Evolutionary conservation across 2,797 vertebrate genomes (phyloP).

Genomic region (Bradypus variegatus): DNA sequence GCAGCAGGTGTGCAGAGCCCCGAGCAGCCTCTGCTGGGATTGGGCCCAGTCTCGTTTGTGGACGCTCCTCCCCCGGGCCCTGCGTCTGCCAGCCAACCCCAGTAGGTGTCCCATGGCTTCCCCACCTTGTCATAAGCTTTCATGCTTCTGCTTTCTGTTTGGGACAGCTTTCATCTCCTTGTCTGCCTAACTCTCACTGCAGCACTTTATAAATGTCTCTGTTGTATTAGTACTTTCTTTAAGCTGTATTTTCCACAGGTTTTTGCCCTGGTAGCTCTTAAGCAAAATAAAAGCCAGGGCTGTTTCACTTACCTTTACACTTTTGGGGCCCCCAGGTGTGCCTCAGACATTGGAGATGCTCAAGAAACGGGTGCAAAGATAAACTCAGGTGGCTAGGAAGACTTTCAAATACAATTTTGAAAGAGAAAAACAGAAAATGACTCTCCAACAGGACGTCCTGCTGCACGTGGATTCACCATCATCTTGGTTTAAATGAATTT

Average conservation of each 20-base stretch:
- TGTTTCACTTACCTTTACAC: background rate
- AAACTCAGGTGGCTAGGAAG: background rate
- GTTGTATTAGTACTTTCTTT: background rate
- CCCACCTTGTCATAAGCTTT: background rate
- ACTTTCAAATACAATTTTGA: background rate
- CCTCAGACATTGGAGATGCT: background rate
- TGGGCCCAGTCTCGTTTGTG: background rate
- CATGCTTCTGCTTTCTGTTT: background rate
- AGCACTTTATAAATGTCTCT: background rate
- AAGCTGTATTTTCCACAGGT: background rate
- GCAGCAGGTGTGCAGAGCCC: background rate
- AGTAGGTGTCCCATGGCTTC: background rate
- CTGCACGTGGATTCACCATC: background rate
- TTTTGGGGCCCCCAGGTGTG: background rate
- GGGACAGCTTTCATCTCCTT: background rate
- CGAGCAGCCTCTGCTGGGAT: no score
- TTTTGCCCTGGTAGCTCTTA: background rate
- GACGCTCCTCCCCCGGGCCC: background rate
- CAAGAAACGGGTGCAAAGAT: background rate
- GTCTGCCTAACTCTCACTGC: background rate
- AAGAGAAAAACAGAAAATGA: background rate
- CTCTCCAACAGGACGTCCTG: background rate
- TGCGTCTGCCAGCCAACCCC: background rate
- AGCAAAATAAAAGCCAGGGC: background rate
- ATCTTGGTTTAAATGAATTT: background rate